These are phyloP conservation scores for Limenitis camilla DNA, from an alignment of 2,888 invertebrate species.

Conservation along the genomic window DNA sequence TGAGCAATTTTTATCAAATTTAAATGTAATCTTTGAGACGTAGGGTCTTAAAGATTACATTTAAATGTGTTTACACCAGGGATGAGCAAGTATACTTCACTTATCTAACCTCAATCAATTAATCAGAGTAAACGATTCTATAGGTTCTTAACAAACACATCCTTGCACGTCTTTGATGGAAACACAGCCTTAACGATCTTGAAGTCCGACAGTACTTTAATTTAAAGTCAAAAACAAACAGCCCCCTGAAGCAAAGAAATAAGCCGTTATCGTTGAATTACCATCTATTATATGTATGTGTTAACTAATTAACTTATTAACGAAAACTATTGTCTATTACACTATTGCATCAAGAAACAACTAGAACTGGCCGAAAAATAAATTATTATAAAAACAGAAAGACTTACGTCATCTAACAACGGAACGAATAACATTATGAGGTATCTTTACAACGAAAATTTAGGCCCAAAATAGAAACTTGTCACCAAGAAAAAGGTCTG, in stretches of 20 bases:
- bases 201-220: background rate
- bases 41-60: too few species aligned
- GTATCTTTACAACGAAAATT: conserved; percentile 30
- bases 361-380: conserved; percentile 50
- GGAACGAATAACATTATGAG: conserved; percentile 24
- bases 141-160: too few species aligned
- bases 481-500: conserved; percentile 27
- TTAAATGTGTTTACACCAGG: too few species aligned
- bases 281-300: conserved; percentile 52
- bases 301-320: conserved; percentile 45
- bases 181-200: background rate
- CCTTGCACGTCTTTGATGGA: too few species aligned
- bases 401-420: conserved; percentile 24
- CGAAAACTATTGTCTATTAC: conserved; percentile 42
- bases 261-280: conserved; percentile 60
- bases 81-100: too few species aligned
- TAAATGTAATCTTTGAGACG: background rate
- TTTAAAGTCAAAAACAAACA: conserved; percentile 11
- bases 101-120: too few species aligned
- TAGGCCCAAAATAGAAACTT: conserved; percentile 43
- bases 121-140: too few species aligned
- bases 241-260: conserved; percentile 53
- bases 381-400: conserved; percentile 15
- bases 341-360: conserved; percentile 39
- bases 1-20: conserved; percentile 16